A percentile compares a stretch with the other conserved stretches of the same genome.
Conservation (phyloP, 2,888 invertebrate genomes). For the Tenthredo distinguenda region DNA sequence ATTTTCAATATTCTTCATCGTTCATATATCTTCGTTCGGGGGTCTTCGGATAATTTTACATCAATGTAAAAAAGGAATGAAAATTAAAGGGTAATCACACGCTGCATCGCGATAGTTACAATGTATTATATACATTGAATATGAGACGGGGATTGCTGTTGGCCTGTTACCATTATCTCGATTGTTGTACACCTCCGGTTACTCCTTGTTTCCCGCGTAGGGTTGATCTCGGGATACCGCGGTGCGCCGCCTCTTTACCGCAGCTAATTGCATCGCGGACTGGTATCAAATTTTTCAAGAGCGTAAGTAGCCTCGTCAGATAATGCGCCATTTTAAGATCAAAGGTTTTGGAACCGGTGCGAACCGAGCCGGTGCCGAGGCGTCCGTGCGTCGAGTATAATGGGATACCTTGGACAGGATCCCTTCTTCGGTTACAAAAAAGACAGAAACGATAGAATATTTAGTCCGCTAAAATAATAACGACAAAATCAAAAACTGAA, state of each 20-base stretch:
- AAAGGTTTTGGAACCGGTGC: constrained; percentile 44
- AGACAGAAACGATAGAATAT: neutral
- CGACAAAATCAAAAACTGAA: neutral
- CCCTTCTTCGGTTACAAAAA: neutral
- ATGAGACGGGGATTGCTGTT: neutral
- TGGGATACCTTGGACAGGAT: constrained; percentile 16
- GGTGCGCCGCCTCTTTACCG: constrained; percentile 41
- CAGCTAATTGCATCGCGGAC: constrained; percentile 47
- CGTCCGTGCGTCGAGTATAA: constrained; percentile 11
- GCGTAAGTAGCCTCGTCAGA: constrained; percentile 47
- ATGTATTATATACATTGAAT: constrained; percentile 24
- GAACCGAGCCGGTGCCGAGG: constrained; percentile 13
- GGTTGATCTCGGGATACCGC: neutral
- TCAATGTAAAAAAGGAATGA: neutral
- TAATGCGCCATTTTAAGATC: constrained; percentile 48
- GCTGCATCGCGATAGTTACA: neutral
- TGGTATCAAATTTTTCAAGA: constrained; percentile 47
- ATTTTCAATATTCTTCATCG: neutral
- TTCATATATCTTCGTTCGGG: neutral
- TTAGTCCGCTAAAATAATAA: neutral
- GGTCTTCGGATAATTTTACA: neutral
- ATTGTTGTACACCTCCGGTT: constrained; percentile 34
- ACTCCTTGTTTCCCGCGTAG: constrained; percentile 10
- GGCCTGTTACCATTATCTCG: constrained; percentile 26
- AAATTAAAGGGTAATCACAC: neutral